Conservation (phyloP, 2,113 vertebrate species). For the Galbula dea region DNA sequence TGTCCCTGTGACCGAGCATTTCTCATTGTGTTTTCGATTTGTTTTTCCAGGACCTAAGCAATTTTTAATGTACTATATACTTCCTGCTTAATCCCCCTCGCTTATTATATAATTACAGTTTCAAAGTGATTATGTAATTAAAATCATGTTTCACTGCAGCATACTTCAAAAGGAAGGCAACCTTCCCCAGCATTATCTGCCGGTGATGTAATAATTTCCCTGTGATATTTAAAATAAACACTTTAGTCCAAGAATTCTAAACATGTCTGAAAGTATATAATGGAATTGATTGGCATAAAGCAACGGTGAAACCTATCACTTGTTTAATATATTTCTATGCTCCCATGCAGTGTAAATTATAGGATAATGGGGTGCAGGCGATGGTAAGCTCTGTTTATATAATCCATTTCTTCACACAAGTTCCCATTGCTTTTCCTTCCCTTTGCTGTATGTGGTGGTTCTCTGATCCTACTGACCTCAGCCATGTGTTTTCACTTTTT, state of each 20-base stretch:
- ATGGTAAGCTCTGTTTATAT: conserved; percentile 96
- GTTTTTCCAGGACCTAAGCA: conserved; percentile 81
- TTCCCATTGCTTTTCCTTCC: conserved; percentile 88
- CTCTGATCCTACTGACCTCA: conserved; percentile 97
- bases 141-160: conserved; percentile 83
- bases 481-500: conserved; percentile 99
- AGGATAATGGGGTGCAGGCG: conserved; percentile 95
- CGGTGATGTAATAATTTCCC: conserved; percentile 92
- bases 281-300: conserved; percentile 86
- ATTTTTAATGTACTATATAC: conserved; percentile 82
- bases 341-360: conserved; percentile 97
- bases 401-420: conserved; percentile 96
- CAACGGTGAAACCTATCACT: conserved; percentile 81
- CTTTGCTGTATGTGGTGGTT: conserved; percentile 96
- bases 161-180: conserved; percentile 80
- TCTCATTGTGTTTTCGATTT: conserved; percentile 71
- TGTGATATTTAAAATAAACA: conserved; percentile 97
- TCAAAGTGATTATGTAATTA: conserved; percentile 93
- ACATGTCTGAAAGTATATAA: conserved; percentile 86
- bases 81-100: conserved; percentile 84
- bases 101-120: conserved; percentile 92
- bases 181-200: conserved; percentile 81
- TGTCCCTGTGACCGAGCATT: conserved; percentile 41
- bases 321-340: conserved; percentile 85
- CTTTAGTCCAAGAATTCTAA: conserved; percentile 93